phyloP scores from a whole-genome alignment of 2,888 invertebrate species.

The Griposia aprilina region DNA sequence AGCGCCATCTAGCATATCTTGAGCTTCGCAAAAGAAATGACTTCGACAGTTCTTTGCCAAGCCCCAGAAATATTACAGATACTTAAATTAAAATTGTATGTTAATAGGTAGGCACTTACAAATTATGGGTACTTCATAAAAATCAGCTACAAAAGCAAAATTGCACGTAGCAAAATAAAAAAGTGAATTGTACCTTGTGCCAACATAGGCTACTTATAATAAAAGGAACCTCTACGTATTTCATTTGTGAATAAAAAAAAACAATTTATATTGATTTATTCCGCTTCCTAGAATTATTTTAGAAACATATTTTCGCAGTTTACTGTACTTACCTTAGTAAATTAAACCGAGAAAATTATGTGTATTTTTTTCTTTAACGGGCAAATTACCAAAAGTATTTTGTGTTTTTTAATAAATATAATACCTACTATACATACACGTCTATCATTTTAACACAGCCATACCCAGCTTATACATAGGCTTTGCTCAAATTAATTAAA shows the following conservation, averaged over 20 bases:
- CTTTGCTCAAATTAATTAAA: not conserved
- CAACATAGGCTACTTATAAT: not conserved
- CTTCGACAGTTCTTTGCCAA: not conserved
- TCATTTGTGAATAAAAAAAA: not conserved
- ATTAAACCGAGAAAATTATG: not conserved
- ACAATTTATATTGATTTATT: not conserved
- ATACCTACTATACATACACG: not conserved
- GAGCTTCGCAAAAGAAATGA: not conserved
- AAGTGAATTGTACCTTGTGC: not conserved
- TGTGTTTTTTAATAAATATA: not conserved
- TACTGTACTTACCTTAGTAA: not conserved
- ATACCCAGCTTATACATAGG: not conserved
- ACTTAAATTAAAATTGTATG: constrained; percentile 9
- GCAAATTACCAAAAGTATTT: not conserved
- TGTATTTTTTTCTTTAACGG: not conserved
- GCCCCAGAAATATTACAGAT: not conserved
- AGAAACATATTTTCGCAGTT: not conserved
- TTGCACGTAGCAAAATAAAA: not conserved
- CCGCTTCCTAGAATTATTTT: too few relatives aligned
- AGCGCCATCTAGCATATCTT: not conserved
- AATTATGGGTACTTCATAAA: constrained; percentile 1
- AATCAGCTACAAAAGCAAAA: constrained; percentile 3
- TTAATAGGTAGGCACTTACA: constrained; percentile 1
- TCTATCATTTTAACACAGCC: constrained; percentile 9
- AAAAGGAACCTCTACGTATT: not conserved